Percentiles rank a stretch among this genome's conserved stretches.
Conservation (phyloP, 2,888 invertebrate species). For the Strigamia crassipes region DNA sequence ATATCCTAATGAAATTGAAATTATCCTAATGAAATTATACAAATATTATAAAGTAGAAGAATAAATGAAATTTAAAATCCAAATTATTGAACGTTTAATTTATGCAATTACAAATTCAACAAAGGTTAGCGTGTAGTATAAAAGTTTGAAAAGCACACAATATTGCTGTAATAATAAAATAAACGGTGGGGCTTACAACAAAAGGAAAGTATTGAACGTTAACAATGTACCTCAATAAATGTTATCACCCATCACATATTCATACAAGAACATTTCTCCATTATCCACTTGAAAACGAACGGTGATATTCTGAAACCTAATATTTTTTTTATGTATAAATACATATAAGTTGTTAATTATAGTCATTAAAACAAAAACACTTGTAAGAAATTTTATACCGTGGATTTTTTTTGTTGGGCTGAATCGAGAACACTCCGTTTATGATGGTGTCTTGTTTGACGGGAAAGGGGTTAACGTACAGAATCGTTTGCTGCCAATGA, state of each 20-base stretch:
- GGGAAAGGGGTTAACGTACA: conserved; percentile 54
- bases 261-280: neutral
- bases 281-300: conserved; percentile 2
- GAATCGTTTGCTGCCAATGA: conserved; percentile 57
- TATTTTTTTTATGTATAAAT: neutral
- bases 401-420: conserved; percentile 44
- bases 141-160: neutral
- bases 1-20: no score
- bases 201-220: neutral
- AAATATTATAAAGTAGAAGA: neutral
- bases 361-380: no score
- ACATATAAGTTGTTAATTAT: neutral
- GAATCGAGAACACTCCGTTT: conserved; percentile 52
- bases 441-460: conserved; percentile 56
- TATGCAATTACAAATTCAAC: neutral
- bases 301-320: conserved; percentile 32
- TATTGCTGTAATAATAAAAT: neutral
- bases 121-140: neutral
- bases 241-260: conserved; percentile 27
- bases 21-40: no score
- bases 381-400: neutral
- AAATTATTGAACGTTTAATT: neutral
- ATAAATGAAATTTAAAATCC: neutral
- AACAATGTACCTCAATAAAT: conserved; percentile 4
- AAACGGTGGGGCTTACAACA: neutral